Base-by-base conservation (phyloP, 1,140 invertebrate genomes). In the Bombus picipes region DNA sequence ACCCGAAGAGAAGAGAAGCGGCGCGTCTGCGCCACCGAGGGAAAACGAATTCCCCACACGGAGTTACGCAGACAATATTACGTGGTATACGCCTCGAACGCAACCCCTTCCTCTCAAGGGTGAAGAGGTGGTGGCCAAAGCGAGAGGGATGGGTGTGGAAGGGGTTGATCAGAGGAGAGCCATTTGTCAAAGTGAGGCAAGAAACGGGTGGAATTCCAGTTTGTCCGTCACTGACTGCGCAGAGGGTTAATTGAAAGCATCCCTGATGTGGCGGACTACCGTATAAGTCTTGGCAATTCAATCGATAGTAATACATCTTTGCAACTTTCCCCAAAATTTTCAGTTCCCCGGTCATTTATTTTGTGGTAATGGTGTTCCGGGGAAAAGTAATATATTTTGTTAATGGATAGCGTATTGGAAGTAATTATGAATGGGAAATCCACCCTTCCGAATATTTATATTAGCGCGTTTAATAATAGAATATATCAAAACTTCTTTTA, bases 241-340 rank as follows among this genome's bases (percentile, higher is more conserved):
- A 73, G 82, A 87, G 90, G 87, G 89, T 92, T 92, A 93, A 93
- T 93, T 93, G 92, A 92, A 93, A 90, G 88, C 91, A 90, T 89
- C 83, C 73, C 81, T 73, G 65, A 76, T 85, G 73, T 75, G 74
- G 72, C 86, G 70, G 47, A 37, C 75, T 70, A 43, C n/a, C 75
- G 57, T 72, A 68, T 41, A 62, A 79, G 77, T 65, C 74, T 68
- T 71, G 72, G 53, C 72, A 80, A 85, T 83, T 77, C 88, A 82
- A 90, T 87, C 85, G 89, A 87, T 85, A 57, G 70, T 79, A 83
- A 79, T 76, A 85, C 39, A 47, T 70, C 57, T 13, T 32, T 32
- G 22, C 34, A 9, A 10, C 32, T 39, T 4, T 37, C 22, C 22
- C 10, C 1, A 41, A 83, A 78, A 34, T 53, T 84, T 43, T 15